phyloP scores from a whole-genome alignment of 2,113 vertebrate genomes.

The Tachuris rubrigastra region DNA sequence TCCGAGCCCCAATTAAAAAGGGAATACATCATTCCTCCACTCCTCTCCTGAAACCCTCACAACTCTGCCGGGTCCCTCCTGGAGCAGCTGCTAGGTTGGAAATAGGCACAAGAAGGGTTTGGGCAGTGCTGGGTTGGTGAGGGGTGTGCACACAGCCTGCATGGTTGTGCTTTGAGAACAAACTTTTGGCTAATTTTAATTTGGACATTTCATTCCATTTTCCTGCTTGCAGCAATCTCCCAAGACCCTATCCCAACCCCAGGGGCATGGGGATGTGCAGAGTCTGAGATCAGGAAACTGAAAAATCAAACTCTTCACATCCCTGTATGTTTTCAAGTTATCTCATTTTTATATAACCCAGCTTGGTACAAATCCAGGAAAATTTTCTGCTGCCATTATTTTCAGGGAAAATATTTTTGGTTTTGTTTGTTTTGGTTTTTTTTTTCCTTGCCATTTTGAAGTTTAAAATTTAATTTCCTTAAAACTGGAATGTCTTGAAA shows the following conservation, averaged over 20 bases:
- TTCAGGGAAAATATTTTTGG: background rate
- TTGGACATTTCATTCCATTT: background rate
- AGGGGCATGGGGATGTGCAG: background rate
- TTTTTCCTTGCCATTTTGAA: background rate
- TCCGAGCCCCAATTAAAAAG: background rate
- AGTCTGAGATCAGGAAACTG: background rate
- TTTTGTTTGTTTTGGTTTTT: background rate
- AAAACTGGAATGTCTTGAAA: background rate
- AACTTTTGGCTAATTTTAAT: background rate
- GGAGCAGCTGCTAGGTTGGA: background rate
- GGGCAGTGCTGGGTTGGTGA: background rate
- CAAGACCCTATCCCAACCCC: background rate
- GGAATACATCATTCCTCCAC: background rate
- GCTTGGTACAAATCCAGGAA: background rate
- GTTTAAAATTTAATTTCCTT: background rate
- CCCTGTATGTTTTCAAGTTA: background rate
- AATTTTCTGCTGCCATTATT: background rate
- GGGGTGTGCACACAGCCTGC: background rate
- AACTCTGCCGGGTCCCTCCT: background rate
- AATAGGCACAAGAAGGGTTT: background rate
- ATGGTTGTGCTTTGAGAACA: rapidly evolving
- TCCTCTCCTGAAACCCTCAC: background rate
- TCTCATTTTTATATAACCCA: constrained; percentile 32
- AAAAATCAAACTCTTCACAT: background rate
- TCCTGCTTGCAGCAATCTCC: background rate